Evolutionary conservation across 2,888 invertebrate genomes (phyloP), one percentile per base, ranked within the genome.

Genomic region (Lapara coniferarum): DNA sequence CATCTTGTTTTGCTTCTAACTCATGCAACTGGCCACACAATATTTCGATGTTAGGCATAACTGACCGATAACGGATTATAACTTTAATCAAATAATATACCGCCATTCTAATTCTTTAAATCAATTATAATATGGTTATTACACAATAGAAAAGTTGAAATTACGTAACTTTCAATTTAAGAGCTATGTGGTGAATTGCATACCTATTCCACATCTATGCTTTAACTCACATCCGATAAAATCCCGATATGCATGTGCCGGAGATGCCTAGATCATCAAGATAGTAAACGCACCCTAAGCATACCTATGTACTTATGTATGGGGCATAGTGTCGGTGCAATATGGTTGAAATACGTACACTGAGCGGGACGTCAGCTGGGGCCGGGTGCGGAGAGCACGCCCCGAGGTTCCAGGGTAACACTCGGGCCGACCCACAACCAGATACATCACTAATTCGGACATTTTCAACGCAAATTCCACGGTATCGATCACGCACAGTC

Each of bases 401-500:
- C 88, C 88, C 87, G 81, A 84, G 85, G 84, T 87, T 86, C 90
- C 90, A 86, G 89, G 88, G 86, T 85, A 85, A 86, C 88, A 85
- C 87, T 87, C 86, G 89, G 87, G 87, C 90, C 91, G 90, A 91
- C 92, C 88, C 90, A 91, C 90, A 87, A 90, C 88, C 85, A 89
- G 85, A 89, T 88, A 86, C 81, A 90, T 89, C 93, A 93, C 93
- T 87, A 86, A 88, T 88, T 88, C 86, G 85, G 87, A 84, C 89
- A 91, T 91, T 93, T 91, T 87, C 83, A 87, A 91, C 89, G 85
- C 81, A 86, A 91, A 89, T 90, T 88, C 87, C 93, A 89, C 93
- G 84, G 90, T 93, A 93, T 93, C 91, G 93, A 93, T 93, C 93
- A 93, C 93, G 87, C 93, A 92, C 93, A 88, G 89, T 85, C 92